These are phyloP conservation scores for Mesembrinibis cayennensis DNA, from an alignment of 2,113 vertebrate species.

Conservation along the genomic window DNA sequence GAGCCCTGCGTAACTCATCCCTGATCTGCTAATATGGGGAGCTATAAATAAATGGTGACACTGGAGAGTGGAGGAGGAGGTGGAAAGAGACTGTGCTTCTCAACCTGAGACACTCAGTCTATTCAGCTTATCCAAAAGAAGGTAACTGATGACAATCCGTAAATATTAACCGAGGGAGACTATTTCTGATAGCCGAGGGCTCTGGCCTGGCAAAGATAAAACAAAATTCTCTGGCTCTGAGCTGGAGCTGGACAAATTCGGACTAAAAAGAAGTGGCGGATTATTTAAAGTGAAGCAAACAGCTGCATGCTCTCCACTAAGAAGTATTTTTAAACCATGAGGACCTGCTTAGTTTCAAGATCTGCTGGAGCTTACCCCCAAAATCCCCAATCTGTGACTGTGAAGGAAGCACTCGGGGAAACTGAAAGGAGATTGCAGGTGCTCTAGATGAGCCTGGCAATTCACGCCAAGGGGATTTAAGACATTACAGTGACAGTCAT, in stretches of 20 bases:
- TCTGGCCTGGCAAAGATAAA: background rate
- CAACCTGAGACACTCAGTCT: background rate
- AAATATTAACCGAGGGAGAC: background rate
- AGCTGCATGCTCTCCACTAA: background rate
- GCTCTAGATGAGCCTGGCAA: background rate
- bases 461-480: background rate
- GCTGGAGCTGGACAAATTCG: background rate
- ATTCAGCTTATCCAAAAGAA: background rate
- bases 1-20: background rate
- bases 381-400: background rate
- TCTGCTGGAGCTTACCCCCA: background rate
- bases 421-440: background rate
- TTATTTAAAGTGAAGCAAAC: background rate
- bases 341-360: background rate
- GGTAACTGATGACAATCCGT: background rate
- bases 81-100: background rate
- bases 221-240: background rate
- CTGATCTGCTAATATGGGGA: background rate
- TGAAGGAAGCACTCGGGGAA: background rate
- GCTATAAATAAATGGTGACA: conserved; percentile 62
- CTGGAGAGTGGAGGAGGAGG: background rate
- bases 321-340: background rate
- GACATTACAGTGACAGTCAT: background rate
- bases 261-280: background rate
- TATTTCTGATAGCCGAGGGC: background rate